phyloP scores from a whole-genome alignment of 2,797 vertebrate genomes.

The Sandelia bainsii region DNA sequence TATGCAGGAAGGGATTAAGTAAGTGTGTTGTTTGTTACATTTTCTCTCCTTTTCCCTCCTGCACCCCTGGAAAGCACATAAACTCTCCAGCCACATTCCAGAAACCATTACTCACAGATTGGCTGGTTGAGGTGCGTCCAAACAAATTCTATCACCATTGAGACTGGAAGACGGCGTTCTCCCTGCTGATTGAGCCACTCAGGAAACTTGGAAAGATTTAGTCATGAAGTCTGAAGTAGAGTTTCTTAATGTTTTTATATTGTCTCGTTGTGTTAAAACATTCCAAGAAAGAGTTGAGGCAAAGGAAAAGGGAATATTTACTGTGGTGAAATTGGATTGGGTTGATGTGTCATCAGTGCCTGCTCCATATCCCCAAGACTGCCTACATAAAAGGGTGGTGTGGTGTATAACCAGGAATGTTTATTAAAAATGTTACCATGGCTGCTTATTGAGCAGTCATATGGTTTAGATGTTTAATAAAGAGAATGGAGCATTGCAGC shows the following conservation, averaged over 20 bases:
- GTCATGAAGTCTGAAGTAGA: neutral
- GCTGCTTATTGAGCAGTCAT: neutral
- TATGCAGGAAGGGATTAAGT: conserved; percentile 60
- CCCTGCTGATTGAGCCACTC: neutral
- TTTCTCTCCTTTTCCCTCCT: conserved; percentile 24
- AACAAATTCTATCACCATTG: conserved; percentile 33
- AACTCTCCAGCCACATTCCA: conserved; percentile 53
- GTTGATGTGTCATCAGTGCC: conserved; percentile 1
- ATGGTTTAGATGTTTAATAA: neutral
- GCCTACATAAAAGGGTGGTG: neutral
- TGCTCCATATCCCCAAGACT: conserved; percentile 1
- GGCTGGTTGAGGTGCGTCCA: conserved; percentile 19
- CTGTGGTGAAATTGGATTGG: conserved; percentile 30
- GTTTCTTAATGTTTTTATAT: neutral
- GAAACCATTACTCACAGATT: conserved; percentile 46
- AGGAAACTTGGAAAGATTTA: conserved; percentile 2
- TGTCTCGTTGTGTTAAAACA: neutral
- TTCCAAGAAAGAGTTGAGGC: conserved; percentile 11
- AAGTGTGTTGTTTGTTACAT: conserved; percentile 63
- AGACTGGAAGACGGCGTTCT: conserved; percentile 15
- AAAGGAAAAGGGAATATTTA: conserved; percentile 28
- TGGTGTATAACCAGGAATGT: neutral
- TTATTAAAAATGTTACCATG: neutral
- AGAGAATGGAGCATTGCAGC: neutral
- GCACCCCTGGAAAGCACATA: conserved; percentile 35